A percentile compares a stretch with the other conserved stretches of the same genome.
Evolutionary conservation across 2,797 vertebrate species (phyloP).

Genomic region (Gymnothorax reevesii): DNA sequence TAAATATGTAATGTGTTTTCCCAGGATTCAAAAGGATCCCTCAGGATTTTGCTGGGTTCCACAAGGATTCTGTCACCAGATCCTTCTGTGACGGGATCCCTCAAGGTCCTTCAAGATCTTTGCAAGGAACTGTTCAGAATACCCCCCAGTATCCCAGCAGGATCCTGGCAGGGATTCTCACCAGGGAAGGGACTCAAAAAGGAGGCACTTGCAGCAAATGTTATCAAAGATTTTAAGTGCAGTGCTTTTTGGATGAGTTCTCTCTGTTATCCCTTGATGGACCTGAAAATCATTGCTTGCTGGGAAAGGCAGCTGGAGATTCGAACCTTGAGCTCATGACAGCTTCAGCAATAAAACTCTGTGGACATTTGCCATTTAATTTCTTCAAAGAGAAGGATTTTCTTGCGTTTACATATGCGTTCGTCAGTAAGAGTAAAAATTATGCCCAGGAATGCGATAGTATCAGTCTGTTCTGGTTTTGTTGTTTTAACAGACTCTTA

Average conservation of each 20-base stretch:
- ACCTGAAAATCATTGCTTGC: no score
- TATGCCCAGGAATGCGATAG: background rate
- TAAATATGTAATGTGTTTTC: no score
- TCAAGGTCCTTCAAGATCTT: background rate
- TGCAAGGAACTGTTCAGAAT: background rate
- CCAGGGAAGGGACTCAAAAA: background rate
- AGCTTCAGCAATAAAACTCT: background rate
- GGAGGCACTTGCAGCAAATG: background rate
- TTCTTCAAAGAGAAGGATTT: background rate
- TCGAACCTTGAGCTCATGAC: background rate
- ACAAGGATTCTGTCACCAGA: no score
- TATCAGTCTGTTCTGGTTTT: background rate
- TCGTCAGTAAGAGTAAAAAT: background rate
- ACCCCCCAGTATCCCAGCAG: background rate
- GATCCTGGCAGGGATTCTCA: background rate
- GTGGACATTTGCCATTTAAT: background rate
- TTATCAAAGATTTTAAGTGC: background rate
- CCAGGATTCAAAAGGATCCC: no score
- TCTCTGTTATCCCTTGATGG: background rate
- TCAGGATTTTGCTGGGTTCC: no score
- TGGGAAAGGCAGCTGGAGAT: background rate
- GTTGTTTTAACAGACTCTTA: background rate
- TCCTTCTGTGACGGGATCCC: background rate
- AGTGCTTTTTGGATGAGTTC: background rate
- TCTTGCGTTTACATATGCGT: background rate